Conservation (phyloP, 2,113 vertebrate genomes). For the Chascanopsetta lugubris region DNA sequence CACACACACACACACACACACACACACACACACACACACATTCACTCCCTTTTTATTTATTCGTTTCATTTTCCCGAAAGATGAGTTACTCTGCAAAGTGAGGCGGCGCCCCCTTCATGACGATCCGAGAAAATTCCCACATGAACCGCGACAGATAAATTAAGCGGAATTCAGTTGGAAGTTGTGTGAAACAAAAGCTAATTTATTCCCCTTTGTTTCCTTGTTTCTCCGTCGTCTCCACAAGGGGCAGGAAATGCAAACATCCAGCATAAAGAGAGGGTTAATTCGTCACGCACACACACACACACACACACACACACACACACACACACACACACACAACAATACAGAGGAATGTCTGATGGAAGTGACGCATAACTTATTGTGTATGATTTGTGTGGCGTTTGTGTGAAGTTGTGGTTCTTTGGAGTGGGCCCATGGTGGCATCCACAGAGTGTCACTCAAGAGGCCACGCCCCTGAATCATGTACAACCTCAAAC, state of each 20-base stretch:
- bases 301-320: neutral
- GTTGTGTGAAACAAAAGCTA: constrained; percentile 43
- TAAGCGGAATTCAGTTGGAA: constrained; percentile 50
- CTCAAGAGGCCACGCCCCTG: no score
- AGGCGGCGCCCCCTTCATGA: constrained; percentile 34
- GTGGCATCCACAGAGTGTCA: no score
- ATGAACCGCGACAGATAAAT: constrained; percentile 52
- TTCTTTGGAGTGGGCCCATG: neutral
- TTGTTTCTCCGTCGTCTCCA: constrained; percentile 37
- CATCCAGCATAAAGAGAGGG: constrained; percentile 30
- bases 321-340: neutral
- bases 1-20: constrained; percentile 19
- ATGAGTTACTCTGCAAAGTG: constrained; percentile 29
- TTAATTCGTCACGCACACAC: constrained; percentile 28
- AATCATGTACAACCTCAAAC: no score
- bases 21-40: constrained; percentile 15
- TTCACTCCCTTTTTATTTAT: constrained; percentile 28
- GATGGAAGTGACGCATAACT: constrained; percentile 16
- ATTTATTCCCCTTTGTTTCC: constrained; percentile 59
- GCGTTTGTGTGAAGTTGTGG: neutral
- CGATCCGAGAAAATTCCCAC: constrained; percentile 49
- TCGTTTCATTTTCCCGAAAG: constrained; percentile 30
- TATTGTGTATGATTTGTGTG: constrained; percentile 5
- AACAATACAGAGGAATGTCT: constrained; percentile 16
- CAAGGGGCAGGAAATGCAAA: constrained; percentile 37